Evolutionary conservation across 1,140 invertebrate species (phyloP).

Genomic region (Drosophila suzukii): DNA sequence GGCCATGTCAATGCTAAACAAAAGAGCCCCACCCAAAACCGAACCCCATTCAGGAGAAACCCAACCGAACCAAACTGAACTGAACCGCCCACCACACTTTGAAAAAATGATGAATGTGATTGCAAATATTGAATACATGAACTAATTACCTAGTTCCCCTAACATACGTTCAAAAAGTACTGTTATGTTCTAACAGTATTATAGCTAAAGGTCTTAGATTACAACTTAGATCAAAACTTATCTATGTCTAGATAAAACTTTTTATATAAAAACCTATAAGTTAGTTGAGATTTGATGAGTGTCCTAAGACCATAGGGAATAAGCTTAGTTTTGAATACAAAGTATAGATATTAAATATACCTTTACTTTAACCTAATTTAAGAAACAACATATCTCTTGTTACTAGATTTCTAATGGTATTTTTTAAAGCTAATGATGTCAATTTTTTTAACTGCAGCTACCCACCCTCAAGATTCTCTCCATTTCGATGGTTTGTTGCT

Average conservation of each 20-base stretch:
- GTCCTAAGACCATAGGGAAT: no score
- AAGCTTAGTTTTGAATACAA: no score
- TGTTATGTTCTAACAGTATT: no score
- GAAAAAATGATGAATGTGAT: background rate
- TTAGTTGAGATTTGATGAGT: no score
- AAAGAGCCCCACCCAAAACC: constrained; percentile 59
- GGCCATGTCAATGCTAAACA: constrained; percentile 83
- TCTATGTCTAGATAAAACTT: no score
- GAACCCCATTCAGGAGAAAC: constrained; percentile 1
- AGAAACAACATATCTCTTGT: background rate
- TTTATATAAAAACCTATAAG: no score
- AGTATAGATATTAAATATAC: no score
- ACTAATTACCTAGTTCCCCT: no score
- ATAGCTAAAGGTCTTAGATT: no score
- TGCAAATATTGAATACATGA: no score
- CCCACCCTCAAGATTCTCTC: constrained; percentile 6
- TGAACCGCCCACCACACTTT: constrained; percentile 29
- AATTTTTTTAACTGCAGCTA: constrained; percentile 32
- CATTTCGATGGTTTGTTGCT: constrained; percentile 53
- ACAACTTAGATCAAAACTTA: no score
- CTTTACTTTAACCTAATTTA: background rate
- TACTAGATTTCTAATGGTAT: background rate
- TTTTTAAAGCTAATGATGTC: background rate
- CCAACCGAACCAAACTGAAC: background rate
- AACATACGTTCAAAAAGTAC: no score